Percentiles rank a stretch among this genome's conserved stretches.
These are phyloP conservation scores for Dasypogon diadema DNA, from an alignment of 2,888 invertebrate species.

Conservation along the genomic window DNA sequence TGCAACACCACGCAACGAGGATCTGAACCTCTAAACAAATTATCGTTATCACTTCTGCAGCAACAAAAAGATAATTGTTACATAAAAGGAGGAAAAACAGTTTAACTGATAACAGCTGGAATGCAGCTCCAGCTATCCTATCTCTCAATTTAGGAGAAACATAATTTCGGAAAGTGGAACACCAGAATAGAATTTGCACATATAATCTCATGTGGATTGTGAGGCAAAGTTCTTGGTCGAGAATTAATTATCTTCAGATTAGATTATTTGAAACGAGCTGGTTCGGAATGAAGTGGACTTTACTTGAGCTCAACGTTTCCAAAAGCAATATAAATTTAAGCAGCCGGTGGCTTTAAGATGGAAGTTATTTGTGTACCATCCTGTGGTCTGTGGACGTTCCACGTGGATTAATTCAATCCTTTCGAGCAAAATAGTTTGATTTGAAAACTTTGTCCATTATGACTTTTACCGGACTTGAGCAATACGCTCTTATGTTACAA, in stretches of 20 bases:
- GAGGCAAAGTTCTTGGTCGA: conserved; percentile 38
- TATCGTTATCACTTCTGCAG: conserved; percentile 8
- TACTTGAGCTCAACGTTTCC: not conserved
- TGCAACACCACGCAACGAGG: too few relatives aligned
- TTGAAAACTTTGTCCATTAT: not conserved
- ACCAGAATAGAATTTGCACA: conserved; percentile 43
- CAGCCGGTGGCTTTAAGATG: not conserved
- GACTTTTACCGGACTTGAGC: too few relatives aligned
- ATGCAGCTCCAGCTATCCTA: conserved; percentile 8
- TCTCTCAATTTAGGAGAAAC: not conserved
- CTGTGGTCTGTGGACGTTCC: not conserved
- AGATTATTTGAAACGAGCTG: conserved; percentile 34
- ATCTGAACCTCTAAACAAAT: too few relatives aligned
- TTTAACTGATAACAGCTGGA: conserved; percentile 1
- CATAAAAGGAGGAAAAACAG: conserved; percentile 15
- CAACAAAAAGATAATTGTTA: conserved; percentile 18
- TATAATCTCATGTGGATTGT: conserved; percentile 44
- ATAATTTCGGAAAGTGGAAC: conserved; percentile 27
- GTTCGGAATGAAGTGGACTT: conserved; percentile 27
- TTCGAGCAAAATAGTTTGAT: not conserved
- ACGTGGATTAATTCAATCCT: not conserved
- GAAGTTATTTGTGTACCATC: not conserved
- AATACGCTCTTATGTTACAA: too few relatives aligned
- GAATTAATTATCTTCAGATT: conserved; percentile 43
- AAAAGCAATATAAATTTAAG: not conserved